A percentile compares a stretch with the other conserved stretches of the same genome.
These are phyloP conservation scores for Ammodytes dubius DNA, from an alignment of 2,113 vertebrate genomes.

Conservation along the genomic window DNA sequence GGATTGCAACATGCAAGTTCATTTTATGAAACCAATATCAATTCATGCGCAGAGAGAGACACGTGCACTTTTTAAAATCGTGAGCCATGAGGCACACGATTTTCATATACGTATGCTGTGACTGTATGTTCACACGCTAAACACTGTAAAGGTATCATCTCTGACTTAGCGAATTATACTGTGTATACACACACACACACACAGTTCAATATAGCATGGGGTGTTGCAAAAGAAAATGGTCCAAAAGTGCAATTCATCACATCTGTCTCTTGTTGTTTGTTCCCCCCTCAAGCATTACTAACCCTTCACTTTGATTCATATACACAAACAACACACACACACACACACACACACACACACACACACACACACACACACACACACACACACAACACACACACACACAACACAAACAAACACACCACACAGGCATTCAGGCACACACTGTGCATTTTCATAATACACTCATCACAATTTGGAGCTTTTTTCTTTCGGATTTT, in stretches of 20 bases:
- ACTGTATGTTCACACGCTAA: not conserved
- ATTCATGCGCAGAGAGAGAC: not conserved
- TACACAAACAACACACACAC: not conserved
- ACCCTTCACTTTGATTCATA: conserved; percentile 62
- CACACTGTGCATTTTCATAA: not conserved
- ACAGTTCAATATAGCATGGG: conserved; percentile 38
- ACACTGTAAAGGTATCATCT: not conserved
- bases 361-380: not conserved
- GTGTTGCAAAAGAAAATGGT: conserved; percentile 38
- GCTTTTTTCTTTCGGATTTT: not conserved
- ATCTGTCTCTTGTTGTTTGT: conserved; percentile 43
- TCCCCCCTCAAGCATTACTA: conserved; percentile 53
- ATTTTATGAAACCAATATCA: not conserved
- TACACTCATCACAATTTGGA: not conserved
- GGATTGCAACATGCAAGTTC: not conserved
- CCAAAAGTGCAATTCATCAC: conserved; percentile 68
- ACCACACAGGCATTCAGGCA: not conserved
- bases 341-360: not conserved
- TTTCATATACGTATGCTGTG: not conserved
- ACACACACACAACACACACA: not conserved
- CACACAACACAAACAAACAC: not conserved
- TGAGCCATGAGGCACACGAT: not conserved
- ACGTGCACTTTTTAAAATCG: not conserved
- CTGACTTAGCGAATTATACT: not conserved
- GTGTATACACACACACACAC: conserved; percentile 5